Evolutionary conservation across 2,113 vertebrate species (phyloP).

Genomic region (Oreochromis spilurus): DNA sequence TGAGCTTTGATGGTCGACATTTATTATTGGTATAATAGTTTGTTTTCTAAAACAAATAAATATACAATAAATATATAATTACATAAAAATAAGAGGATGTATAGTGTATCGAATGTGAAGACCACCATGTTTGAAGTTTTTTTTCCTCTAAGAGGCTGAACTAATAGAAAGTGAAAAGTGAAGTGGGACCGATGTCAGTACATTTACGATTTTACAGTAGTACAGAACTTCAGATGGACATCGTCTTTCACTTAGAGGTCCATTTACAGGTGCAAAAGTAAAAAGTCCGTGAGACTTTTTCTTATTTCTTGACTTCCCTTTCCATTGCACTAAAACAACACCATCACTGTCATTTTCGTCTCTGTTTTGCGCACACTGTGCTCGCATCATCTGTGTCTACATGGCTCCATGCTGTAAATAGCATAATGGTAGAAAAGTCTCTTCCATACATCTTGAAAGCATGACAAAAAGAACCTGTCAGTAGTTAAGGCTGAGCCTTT

Average conservation of each 20-base stretch:
- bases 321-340: background rate
- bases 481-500: conserved; percentile 9
- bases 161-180: background rate
- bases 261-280: background rate
- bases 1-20: background rate
- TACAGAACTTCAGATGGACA: background rate
- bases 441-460: background rate
- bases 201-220: background rate
- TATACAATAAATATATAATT: background rate
- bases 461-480: conserved; percentile 10
- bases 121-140: background rate
- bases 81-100: background rate
- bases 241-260: background rate
- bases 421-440: conserved; percentile 4
- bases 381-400: background rate
- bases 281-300: background rate
- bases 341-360: background rate
- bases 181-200: background rate
- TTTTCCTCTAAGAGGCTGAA: background rate
- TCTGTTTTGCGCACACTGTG: background rate
- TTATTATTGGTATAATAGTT: background rate
- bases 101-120: background rate
- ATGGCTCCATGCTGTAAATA: background rate
- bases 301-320: background rate
- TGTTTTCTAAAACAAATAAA: background rate